Conservation (phyloP, 1,140 invertebrate genomes). For the Tetramorium simillimum region DNA sequence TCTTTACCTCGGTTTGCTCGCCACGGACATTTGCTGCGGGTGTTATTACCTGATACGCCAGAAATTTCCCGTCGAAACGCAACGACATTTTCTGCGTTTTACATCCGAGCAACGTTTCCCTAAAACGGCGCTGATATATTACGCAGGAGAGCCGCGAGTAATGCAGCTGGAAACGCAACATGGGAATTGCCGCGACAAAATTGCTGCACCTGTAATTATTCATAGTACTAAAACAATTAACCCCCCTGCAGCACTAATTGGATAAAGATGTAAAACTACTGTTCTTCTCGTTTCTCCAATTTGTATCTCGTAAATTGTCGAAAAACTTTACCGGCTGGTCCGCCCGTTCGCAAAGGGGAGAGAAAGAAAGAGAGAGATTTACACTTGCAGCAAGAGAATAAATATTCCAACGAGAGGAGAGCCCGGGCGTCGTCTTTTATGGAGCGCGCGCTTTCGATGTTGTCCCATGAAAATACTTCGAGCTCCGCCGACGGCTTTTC, state of each 20-base stretch:
- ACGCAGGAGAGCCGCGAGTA: neutral
- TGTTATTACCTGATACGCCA: neutral
- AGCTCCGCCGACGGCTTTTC: constrained; percentile 16
- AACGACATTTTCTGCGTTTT: neutral
- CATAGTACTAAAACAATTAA: neutral
- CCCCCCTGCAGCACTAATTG: neutral
- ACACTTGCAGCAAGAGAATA: constrained; percentile 18
- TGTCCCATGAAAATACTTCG: constrained; percentile 36
- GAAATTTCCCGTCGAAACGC: neutral
- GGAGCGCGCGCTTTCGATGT: constrained; percentile 31
- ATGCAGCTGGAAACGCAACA: neutral
- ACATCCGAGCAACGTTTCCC: neutral
- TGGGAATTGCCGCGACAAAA: neutral
- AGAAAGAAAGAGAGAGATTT: constrained; percentile 1
- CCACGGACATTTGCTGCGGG: neutral
- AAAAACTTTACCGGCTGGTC: neutral
- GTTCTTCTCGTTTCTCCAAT: constrained; percentile 1
- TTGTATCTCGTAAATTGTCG: constrained; percentile 25
- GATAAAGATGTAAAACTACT: neutral
- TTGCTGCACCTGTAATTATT: constrained; percentile 2
- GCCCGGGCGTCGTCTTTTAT: constrained; percentile 15
- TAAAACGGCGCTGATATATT: neutral
- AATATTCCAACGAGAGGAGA: constrained; percentile 23
- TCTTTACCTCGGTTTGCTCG: neutral
- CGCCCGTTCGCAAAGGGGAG: neutral